Percentiles rank a stretch among this genome's conserved stretches.
phyloP scores from a whole-genome alignment of 2,888 invertebrate species.

The Drosophila sordidula region DNA sequence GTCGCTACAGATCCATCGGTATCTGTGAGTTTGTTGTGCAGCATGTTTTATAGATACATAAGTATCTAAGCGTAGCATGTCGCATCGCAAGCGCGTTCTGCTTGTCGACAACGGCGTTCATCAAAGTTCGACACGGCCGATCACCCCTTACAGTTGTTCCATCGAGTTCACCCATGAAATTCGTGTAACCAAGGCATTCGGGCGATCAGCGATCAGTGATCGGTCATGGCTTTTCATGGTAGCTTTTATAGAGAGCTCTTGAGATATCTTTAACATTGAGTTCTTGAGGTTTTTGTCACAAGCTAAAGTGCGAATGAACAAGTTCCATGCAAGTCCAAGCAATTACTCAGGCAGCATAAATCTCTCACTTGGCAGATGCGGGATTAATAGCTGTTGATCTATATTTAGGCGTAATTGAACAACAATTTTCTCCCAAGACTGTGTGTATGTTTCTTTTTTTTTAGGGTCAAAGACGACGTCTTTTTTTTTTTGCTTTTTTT shows the following conservation, averaged over 20 bases:
- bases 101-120: slow-evolving; percentile 63
- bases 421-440: slow-evolving; percentile 19
- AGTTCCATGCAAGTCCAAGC: slow-evolving; percentile 26
- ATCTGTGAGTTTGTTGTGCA: slow-evolving; percentile 25
- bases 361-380: slow-evolving; percentile 32
- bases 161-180: slow-evolving; percentile 59
- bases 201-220: slow-evolving; percentile 10
- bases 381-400: slow-evolving; percentile 55
- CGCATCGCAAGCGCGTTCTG: slow-evolving; percentile 9
- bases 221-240: slow-evolving; percentile 20
- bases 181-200: slow-evolving; percentile 50
- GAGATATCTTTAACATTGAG: slow-evolving; percentile 17
- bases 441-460: background rate
- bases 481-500: slow-evolving; percentile 7
- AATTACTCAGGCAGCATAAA: slow-evolving; percentile 23
- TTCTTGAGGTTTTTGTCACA: slow-evolving; percentile 47
- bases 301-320: slow-evolving; percentile 48
- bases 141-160: slow-evolving; percentile 64
- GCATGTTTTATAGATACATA: slow-evolving; percentile 26
- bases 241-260: slow-evolving; percentile 15
- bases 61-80: slow-evolving; percentile 36
- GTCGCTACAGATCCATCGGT: slow-evolving; percentile 19
- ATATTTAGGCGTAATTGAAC: slow-evolving; percentile 46
- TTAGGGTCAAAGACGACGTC: slow-evolving; percentile 52
- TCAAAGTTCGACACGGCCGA: slow-evolving; percentile 70